Conservation (phyloP, 2,888 invertebrate genomes). For the Himalopsyche anomala region DNA sequence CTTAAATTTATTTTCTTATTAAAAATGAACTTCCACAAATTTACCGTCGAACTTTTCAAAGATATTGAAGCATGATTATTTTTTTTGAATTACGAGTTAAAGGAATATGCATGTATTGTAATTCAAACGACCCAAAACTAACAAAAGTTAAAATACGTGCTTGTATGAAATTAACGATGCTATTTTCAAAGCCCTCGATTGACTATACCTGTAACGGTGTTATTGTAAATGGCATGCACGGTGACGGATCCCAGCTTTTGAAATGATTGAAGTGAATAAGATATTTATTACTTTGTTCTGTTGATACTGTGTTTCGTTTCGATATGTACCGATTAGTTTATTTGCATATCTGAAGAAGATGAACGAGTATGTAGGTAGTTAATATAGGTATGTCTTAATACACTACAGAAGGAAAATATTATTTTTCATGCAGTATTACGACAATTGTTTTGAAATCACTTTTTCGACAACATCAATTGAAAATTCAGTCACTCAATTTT, state of each 20-base stretch:
- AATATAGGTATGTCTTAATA: not conserved
- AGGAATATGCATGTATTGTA: no score
- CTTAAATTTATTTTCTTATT: no score
- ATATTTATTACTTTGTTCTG: conserved; percentile 2
- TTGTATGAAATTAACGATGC: no score
- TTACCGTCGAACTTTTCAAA: no score
- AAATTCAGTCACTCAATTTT: not conserved
- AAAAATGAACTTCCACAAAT: no score
- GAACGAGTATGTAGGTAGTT: not conserved
- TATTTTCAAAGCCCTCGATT: not conserved
- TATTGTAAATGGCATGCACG: not conserved
- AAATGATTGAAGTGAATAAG: not conserved
- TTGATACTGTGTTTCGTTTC: not conserved
- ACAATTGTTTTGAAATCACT: not conserved
- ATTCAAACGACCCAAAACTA: no score
- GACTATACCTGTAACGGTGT: not conserved
- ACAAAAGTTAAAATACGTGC: no score
- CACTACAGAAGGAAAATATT: not conserved
- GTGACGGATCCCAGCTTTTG: not conserved
- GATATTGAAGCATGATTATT: no score
- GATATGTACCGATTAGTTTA: not conserved
- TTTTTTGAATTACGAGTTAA: no score
- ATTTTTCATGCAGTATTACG: not conserved
- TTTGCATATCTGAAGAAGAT: conserved; percentile 17
- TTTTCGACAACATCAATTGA: not conserved